phyloP scores from a whole-genome alignment of 2,888 invertebrate genomes.

The Pheosia tremula region DNA sequence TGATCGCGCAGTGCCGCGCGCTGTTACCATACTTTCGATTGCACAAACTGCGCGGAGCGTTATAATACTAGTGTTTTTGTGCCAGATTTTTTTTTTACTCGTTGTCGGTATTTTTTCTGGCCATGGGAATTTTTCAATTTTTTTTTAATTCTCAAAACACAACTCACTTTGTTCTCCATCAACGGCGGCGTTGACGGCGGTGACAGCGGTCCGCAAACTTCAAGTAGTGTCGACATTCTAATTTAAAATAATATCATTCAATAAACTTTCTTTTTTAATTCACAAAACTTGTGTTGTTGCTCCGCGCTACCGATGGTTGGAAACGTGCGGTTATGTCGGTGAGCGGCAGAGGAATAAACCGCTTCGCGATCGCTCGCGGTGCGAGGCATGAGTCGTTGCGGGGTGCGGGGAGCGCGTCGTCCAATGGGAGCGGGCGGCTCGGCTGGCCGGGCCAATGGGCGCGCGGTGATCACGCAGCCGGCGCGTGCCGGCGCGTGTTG shows the following conservation, averaged over 20 bases:
- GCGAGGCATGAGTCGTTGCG: conserved; percentile 87
- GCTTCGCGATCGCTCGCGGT: conserved; percentile 65
- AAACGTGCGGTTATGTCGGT: conserved; percentile 74
- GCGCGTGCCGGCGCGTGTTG: conserved; percentile 91
- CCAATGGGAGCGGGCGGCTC: conserved; percentile 90
- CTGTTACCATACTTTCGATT: conserved; percentile 69
- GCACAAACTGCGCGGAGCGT: conserved; percentile 56
- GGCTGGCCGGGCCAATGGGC: conserved; percentile 86
- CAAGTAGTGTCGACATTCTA: conserved; percentile 74
- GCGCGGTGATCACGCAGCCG: conserved; percentile 87
- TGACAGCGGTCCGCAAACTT: conserved; percentile 85
- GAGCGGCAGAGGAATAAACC: conserved; percentile 81
- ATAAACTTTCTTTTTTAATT: conserved; percentile 79
- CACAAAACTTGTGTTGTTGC: conserved; percentile 72
- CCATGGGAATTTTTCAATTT: conserved; percentile 20
- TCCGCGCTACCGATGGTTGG: conserved; percentile 58
- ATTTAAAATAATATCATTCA: conserved; percentile 64
- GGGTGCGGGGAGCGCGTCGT: conserved; percentile 82
- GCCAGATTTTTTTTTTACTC: conserved; percentile 19
- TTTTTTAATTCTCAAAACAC: conserved; percentile 43
- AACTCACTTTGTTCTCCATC: conserved; percentile 83
- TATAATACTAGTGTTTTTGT: conserved; percentile 26
- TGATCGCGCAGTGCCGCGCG: conserved; percentile 58
- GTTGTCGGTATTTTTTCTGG: conserved; percentile 15
- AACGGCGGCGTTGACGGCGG: conserved; percentile 90